These are phyloP conservation scores for Hipparchia sbordonii DNA, from an alignment of 2,888 invertebrate species.

Conservation along the genomic window DNA sequence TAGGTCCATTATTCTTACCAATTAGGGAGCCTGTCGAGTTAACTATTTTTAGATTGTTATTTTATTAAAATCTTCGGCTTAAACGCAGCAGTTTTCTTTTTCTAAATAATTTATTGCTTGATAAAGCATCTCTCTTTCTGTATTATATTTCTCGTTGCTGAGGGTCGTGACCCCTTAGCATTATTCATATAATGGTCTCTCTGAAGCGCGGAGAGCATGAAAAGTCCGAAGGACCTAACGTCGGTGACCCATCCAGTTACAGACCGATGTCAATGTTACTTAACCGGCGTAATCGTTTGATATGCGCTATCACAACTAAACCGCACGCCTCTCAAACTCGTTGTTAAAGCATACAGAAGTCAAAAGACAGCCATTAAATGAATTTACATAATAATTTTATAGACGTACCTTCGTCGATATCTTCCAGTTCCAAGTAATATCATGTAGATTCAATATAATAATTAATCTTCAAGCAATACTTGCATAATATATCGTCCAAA, in stretches of 20 bases:
- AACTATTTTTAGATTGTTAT: background rate
- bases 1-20: constrained; percentile 26
- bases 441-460: background rate
- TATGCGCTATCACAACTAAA: too few relatives aligned
- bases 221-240: too few relatives aligned
- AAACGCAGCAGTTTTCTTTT: too few relatives aligned
- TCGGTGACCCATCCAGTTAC: too few relatives aligned
- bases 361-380: too few relatives aligned
- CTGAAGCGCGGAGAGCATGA: too few relatives aligned
- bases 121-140: background rate
- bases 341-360: background rate
- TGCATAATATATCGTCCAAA: background rate
- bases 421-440: background rate
- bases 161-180: too few relatives aligned
- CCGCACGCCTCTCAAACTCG: background rate
- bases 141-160: too few relatives aligned
- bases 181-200: too few relatives aligned
- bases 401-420: background rate
- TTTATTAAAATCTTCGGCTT: background rate
- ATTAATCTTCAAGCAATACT: background rate
- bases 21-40: constrained; percentile 14
- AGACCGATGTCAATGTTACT: too few relatives aligned
- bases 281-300: background rate
- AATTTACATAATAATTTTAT: background rate
- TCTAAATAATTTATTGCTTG: too few relatives aligned